These are phyloP conservation scores for Nasonia longicornis DNA, from an alignment of 1,140 invertebrate genomes.

Conservation along the genomic window DNA sequence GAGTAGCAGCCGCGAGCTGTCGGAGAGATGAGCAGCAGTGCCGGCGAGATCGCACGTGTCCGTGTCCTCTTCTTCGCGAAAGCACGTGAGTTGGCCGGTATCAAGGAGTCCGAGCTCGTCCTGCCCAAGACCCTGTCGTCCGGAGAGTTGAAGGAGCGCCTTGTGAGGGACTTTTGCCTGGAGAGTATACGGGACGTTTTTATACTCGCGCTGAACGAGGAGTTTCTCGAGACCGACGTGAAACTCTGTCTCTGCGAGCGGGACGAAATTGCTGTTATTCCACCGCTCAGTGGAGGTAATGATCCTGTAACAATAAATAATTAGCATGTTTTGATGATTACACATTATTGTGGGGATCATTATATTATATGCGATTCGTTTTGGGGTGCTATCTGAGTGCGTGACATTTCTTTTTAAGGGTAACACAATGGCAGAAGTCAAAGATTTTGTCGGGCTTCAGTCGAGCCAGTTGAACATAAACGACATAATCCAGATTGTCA, in stretches of 20 bases:
- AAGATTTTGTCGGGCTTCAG: constrained; percentile 74
- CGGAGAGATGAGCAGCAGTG: constrained; percentile 10
- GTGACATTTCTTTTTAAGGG: constrained; percentile 50
- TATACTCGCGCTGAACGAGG: constrained; percentile 85
- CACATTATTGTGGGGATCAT: not conserved
- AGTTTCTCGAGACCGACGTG: constrained; percentile 73
- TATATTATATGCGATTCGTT: not conserved
- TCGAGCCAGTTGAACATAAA: constrained; percentile 78
- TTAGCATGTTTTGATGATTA: not conserved
- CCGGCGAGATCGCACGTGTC: constrained; percentile 60
- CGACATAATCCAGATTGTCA: constrained; percentile 76
- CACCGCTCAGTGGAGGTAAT: constrained; percentile 87
- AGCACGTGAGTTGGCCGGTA: constrained; percentile 83
- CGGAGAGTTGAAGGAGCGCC: constrained; percentile 70
- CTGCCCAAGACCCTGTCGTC: constrained; percentile 71
- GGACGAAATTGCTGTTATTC: constrained; percentile 88
- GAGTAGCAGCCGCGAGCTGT: constrained; percentile 9
- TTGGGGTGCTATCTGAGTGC: not conserved
- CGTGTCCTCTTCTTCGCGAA: constrained; percentile 89
- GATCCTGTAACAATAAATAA: not conserved
- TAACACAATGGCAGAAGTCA: constrained; percentile 63
- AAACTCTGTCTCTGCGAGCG: constrained; percentile 72
- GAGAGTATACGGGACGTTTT: constrained; percentile 77
- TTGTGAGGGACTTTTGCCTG: constrained; percentile 76
- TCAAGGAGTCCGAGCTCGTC: constrained; percentile 68